A percentile compares a stretch with the other conserved stretches of the same genome.
Conservation (phyloP, 2,113 vertebrate species). For the Corynorhinus townsendii region DNA sequence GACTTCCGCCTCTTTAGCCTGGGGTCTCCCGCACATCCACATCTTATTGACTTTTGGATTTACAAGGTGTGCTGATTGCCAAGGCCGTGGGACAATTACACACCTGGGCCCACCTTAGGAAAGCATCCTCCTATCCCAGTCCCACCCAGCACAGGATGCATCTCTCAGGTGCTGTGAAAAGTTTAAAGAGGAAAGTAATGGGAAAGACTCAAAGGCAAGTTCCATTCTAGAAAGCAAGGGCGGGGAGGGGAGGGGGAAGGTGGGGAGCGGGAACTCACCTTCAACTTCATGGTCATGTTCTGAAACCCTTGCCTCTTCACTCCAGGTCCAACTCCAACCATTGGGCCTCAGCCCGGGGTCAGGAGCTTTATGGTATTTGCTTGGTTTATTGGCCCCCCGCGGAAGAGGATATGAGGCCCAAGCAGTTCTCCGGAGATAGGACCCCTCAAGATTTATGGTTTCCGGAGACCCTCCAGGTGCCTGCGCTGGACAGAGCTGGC, state of each 20-base stretch:
- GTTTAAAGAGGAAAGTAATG: neutral
- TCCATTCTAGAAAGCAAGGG: neutral
- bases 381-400: conserved; percentile 66
- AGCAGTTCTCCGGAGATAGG: conserved; percentile 37
- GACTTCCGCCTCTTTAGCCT: neutral
- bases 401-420: conserved; percentile 47
- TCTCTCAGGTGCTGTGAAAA: neutral
- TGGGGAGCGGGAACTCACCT: no score
- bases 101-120: conserved; percentile 52
- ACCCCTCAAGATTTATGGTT: conserved; percentile 61
- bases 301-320: neutral
- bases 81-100: conserved; percentile 20
- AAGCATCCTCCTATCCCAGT: neutral
- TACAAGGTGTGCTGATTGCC: conserved; percentile 45
- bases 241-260: no score
- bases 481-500: neutral
- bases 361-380: conserved; percentile 68
- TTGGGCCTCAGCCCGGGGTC: neutral
- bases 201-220: neutral
- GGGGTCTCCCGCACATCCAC: neutral
- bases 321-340: neutral
- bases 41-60: conserved; percentile 68
- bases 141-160: neutral
- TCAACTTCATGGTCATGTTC: accelerated
- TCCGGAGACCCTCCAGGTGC: conserved; percentile 54